Conservation (phyloP, 2,888 invertebrate genomes). For the Rambutsinella grinnellia region DNA sequence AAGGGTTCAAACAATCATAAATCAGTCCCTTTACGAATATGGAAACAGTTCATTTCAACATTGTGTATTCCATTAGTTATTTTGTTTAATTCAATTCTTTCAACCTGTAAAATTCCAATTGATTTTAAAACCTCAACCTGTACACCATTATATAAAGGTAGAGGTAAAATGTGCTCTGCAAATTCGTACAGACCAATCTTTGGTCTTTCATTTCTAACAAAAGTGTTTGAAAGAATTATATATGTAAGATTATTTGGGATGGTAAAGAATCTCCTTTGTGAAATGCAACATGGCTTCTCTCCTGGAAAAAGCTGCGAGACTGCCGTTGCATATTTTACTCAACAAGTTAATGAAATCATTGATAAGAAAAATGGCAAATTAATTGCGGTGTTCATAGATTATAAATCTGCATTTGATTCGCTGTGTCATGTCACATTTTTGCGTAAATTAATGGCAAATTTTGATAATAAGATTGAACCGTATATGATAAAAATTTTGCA, state of each 20-base stretch:
- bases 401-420: constrained; percentile 5
- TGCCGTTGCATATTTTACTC: constrained; percentile 5
- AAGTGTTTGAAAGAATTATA: constrained; percentile 14
- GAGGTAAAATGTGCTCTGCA: not conserved
- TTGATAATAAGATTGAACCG: constrained; percentile 8
- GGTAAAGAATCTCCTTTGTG: not conserved
- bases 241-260: not conserved
- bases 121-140: not conserved
- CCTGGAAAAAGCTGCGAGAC: constrained; percentile 9
- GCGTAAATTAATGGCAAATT: not conserved
- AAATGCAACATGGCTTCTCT: constrained; percentile 10
- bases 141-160: constrained; percentile 22
- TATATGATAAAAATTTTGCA: not conserved
- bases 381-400: constrained; percentile 12
- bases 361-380: constrained; percentile 16
- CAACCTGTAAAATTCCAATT: not conserved
- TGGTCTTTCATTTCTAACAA: not conserved
- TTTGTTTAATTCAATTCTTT: not conserved
- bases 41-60: not conserved
- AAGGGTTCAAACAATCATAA: not conserved
- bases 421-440: not conserved
- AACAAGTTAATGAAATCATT: not conserved
- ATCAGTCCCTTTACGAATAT: not conserved
- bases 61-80: not conserved
- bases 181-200: constrained; percentile 19